Conservation (phyloP, 2,797 vertebrate genomes). For the Emydoidea blandingii region DNA sequence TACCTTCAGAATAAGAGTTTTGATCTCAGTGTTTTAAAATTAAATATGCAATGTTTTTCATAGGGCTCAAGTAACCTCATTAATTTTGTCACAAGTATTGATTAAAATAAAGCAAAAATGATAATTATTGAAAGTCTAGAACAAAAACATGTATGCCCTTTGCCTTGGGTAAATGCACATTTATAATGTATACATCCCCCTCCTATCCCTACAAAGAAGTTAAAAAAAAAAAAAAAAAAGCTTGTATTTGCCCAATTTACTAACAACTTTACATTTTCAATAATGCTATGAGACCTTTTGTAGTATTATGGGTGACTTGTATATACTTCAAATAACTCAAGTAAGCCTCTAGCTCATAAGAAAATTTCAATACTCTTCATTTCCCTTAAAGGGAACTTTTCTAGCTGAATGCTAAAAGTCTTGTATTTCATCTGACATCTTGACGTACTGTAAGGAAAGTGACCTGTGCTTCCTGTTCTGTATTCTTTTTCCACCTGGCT, state of each 20-base stretch:
- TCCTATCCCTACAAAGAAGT: neutral
- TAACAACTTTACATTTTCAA: neutral
- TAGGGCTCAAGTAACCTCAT: neutral
- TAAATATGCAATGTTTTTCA: neutral
- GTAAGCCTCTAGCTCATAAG: neutral
- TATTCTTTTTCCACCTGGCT: slow-evolving; percentile 32
- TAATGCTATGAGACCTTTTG: neutral
- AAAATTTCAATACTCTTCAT: neutral
- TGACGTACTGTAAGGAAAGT: slow-evolving; percentile 25
- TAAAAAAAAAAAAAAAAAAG: neutral
- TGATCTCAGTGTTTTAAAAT: neutral
- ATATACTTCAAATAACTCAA: neutral
- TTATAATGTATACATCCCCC: fast-evolving
- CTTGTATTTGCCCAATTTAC: neutral
- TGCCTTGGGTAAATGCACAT: neutral
- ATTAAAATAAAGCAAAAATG: neutral
- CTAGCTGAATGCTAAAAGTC: slow-evolving; percentile 8
- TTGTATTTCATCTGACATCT: slow-evolving; percentile 30
- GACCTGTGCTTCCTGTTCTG: slow-evolving; percentile 18
- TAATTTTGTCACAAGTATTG: neutral
- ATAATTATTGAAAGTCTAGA: neutral
- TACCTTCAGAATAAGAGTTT: neutral
- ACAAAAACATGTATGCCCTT: neutral
- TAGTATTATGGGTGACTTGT: neutral
- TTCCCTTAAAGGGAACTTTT: slow-evolving; percentile 13